Base-by-base conservation (phyloP, 2,797 vertebrate genomes). In the Notolabrus celidotus region DNA sequence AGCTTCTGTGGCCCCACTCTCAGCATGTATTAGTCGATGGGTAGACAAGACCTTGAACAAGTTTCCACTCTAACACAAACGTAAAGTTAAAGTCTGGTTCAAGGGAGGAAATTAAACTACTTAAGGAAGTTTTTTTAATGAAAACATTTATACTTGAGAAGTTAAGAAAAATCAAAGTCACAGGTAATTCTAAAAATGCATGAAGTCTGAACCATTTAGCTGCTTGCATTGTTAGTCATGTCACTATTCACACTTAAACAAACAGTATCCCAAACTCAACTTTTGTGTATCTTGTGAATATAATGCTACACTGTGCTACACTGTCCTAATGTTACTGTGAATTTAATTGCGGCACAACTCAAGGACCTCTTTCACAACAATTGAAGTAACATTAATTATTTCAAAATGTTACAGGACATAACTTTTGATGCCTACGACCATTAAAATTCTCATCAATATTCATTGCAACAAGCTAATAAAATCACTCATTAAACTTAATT, bases 371-470 rank as follows among this genome's bases (percentile, higher is more conserved):
- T 22, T 25, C 0, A 55, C 49, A 68, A 67, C 43, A 52, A n/a
- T 14, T 11, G 16, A 53, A 23, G 15, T 11, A 10, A 36, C 41
- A 50, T 43, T 46, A 20, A 55, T 59, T 22, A 51, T 43, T 71
- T 3, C 10, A 41, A 77, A 63, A 53, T 43, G 10, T 45, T n/a
- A 29, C 60, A 79, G 49, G 69, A 63, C 67, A 56, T 63, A 47
- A 66, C 5, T 58, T 79, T 72, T 73, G 57, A 66, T 63, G 49
- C 56, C 41, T 50, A 31, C 8, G 34, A 53, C 22, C 27, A 55
- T 71, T 73, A 65, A 77, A 77, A 60, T 53, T 3, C 56, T 60
- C 51, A 75, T 78, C 29, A 45, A 58, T 65, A 80, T 78, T 64
- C 43, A 79, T 47, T 47, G 52, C 33, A 52, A 68, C 33, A 62